phyloP scores from a whole-genome alignment of 2,797 vertebrate species.

The Myotis daubentonii region DNA sequence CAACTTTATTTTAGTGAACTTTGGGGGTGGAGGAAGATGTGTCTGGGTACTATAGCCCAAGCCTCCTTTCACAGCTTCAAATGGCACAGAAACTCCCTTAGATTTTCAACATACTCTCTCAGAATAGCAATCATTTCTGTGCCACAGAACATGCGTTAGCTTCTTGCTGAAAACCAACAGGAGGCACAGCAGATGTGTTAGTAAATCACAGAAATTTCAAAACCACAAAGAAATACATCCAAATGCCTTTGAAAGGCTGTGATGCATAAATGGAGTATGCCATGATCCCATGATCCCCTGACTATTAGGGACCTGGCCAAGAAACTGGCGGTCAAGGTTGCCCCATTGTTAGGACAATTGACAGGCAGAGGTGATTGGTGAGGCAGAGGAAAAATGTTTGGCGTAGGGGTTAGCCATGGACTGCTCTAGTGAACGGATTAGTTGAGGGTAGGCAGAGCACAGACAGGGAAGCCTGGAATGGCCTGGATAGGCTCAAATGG shows the following conservation, averaged over 20 bases:
- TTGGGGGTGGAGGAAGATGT: slow-evolving; percentile 39
- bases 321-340: background rate
- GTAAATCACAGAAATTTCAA: slow-evolving; percentile 61
- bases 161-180: slow-evolving; percentile 68
- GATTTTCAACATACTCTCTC: slow-evolving; percentile 56
- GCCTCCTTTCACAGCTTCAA: slow-evolving; percentile 61
- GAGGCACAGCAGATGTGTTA: slow-evolving; percentile 72
- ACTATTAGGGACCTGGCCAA: background rate
- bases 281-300: background rate
- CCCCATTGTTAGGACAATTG: background rate
- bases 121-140: slow-evolving; percentile 65
- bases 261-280: background rate
- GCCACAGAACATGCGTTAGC: slow-evolving; percentile 20
- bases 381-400: background rate
- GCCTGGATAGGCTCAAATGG: background rate
- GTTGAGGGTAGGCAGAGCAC: background rate
- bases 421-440: background rate
- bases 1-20: slow-evolving; percentile 67
- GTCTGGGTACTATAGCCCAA: slow-evolving; percentile 15
- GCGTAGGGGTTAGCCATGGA: background rate
- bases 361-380: background rate
- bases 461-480: background rate
- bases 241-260: background rate
- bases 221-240: slow-evolving; percentile 44
- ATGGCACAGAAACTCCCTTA: slow-evolving; percentile 68